Evolutionary conservation across 2,888 invertebrate genomes (phyloP).

Genomic region (Synanthedon formicaeformis): DNA sequence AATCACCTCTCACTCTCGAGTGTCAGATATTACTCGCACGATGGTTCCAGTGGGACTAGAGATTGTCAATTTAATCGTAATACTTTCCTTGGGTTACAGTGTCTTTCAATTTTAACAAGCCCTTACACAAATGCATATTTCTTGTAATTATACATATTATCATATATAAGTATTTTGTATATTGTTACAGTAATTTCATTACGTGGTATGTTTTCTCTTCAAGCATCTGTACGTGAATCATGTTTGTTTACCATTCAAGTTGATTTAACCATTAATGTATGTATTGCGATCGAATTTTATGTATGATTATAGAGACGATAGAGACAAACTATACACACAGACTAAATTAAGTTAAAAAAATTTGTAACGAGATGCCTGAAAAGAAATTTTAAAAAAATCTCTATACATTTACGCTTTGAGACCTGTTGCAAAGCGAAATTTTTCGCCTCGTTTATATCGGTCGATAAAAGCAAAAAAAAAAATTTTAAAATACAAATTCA

Average conservation of each 20-base stretch:
- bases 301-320: not conserved
- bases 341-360: not conserved
- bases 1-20: slow-evolving; percentile 30
- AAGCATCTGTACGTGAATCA: slow-evolving; percentile 49
- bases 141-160: slow-evolving; percentile 48
- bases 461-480: slow-evolving; percentile 45
- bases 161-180: slow-evolving; percentile 47
- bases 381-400: slow-evolving; percentile 64
- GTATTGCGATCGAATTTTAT: not conserved
- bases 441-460: slow-evolving; percentile 41
- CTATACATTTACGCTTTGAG: slow-evolving; percentile 66
- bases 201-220: slow-evolving; percentile 62
- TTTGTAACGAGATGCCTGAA: slow-evolving; percentile 52
- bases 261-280: not conserved
- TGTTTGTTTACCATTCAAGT: slow-evolving; percentile 11
- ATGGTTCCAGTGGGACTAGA: slow-evolving; percentile 77
- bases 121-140: slow-evolving; percentile 74
- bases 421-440: slow-evolving; percentile 56
- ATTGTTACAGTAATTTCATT: slow-evolving; percentile 71
- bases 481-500: slow-evolving; percentile 54
- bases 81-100: slow-evolving; percentile 73
- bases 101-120: slow-evolving; percentile 71
- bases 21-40: slow-evolving; percentile 54
- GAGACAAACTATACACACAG: not conserved
- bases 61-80: slow-evolving; percentile 73